Evolutionary conservation across 2,113 vertebrate genomes (phyloP).

Genomic region (Cryptoleucopteryx plumbea): DNA sequence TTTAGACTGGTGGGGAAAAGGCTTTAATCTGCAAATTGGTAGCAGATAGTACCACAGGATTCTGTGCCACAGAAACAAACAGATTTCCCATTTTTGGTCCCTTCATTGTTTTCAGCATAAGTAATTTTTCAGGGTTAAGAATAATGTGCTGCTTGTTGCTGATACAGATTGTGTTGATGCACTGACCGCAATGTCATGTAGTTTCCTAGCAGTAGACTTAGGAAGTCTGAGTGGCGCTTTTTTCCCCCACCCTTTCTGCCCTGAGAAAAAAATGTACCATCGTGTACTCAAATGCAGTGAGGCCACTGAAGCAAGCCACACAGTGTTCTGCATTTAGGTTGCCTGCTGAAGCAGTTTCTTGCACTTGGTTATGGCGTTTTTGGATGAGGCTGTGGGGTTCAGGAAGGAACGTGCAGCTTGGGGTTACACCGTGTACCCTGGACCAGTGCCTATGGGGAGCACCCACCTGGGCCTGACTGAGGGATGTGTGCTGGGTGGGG

Average conservation of each 20-base stretch:
- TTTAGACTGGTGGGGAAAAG: background rate
- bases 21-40: background rate
- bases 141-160: fast-evolving
- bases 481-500: fast-evolving
- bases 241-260: background rate
- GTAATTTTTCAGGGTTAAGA: background rate
- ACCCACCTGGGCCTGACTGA: background rate
- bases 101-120: background rate
- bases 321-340: background rate
- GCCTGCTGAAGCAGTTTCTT: background rate
- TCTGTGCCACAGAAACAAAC: background rate
- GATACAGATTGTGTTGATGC: background rate
- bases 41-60: background rate
- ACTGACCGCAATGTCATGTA: background rate
- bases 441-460: background rate
- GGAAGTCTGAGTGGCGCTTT: background rate
- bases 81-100: fast-evolving
- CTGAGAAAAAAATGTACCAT: background rate
- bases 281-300: fast-evolving
- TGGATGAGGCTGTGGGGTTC: background rate
- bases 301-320: background rate
- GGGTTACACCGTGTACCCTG: fast-evolving
- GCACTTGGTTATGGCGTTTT: background rate
- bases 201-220: background rate
- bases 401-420: background rate